Evolutionary conservation across 2,113 vertebrate species (phyloP), one percentile per base, ranked within the genome.

Genomic region (Sinocyclocheilus maitianheensis): DNA sequence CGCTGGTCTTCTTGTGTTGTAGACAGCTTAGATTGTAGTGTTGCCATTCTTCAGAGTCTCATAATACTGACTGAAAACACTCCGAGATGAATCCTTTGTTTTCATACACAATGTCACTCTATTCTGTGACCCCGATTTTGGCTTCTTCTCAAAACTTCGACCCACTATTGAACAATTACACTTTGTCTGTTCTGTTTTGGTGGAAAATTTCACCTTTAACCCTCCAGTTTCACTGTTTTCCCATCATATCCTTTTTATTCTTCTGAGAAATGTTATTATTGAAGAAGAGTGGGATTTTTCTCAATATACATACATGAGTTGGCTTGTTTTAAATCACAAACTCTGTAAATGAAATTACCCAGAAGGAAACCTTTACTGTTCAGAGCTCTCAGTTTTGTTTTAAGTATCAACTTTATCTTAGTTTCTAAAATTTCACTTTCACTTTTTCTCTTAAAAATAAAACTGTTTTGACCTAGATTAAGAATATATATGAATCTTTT

Each of bases 101-200:
- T 91, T 84, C 79, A 79, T 34, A 62, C 60, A 95, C 94, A 95
- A 93, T 93, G 85, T 85, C 37, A 84, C 90, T 91, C 86, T 94
- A 89, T 94, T 91, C 88, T 88, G 63, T 77, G 81, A 74, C 83
- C 83, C 87, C 53, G 85, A 81, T 75, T 90, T 86, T 94, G 94
- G 93, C 92, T 62, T 53, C 2, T 30, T 78, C 51, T 93, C 93
- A 94, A 88, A 83, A 85, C 81, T 74, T 89, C 89, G 90, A 93
- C 92, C 93, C 91, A 91, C 67, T 91, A 91, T 93, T 87, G 84
- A 77, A 95, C 93, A 94, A 94, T 93, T 90, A 89, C 37, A 88
- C 87, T 89, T 93, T 94, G 93, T 94, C 77, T 88, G 60, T 34
- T 82, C 30, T 89, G 89, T 88, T 80, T 88, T 80, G 83, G 77